Percentiles rank a stretch among this genome's conserved stretches.
phyloP scores from a whole-genome alignment of 64 coral and sea anemone species.

The Montipora sp. region DNA sequence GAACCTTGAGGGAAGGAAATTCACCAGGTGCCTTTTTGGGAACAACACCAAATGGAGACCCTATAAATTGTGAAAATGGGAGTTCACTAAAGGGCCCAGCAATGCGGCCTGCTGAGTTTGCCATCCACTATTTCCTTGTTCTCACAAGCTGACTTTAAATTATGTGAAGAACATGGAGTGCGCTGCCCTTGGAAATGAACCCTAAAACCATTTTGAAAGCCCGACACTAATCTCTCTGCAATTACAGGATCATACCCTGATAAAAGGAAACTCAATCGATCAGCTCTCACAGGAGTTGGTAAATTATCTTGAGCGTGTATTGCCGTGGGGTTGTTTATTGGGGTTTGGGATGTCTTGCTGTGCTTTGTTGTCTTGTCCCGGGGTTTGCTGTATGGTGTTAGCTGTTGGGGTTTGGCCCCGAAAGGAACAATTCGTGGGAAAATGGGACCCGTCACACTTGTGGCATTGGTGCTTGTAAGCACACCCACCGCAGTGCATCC shows the following conservation, averaged over 20 bases:
- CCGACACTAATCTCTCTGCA: not conserved
- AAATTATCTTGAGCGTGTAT: too few species aligned
- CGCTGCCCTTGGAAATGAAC: not conserved
- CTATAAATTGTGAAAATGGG: not conserved
- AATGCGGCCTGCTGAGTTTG: constrained; percentile 2
- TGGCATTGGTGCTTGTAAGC: too few species aligned
- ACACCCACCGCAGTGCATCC: too few species aligned
- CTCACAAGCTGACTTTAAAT: constrained; percentile 5
- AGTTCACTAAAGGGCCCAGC: not conserved
- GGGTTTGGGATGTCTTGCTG: too few species aligned
- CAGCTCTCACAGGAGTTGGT: too few species aligned
- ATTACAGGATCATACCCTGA: not conserved
- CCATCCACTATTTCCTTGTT: not conserved
- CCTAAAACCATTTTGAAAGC: constrained; percentile 26
- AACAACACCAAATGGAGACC: constrained; percentile 22
- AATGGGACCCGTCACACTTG: too few species aligned
- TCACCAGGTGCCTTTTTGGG: constrained; percentile 17
- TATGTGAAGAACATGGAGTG: not conserved
- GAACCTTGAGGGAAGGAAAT: constrained; percentile 28
- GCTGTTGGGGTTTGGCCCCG: too few species aligned
- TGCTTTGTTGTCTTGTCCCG: too few species aligned
- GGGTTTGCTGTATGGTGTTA: too few species aligned
- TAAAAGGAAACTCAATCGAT: not conserved
- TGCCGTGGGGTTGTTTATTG: too few species aligned
- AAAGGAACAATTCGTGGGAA: too few species aligned